These are phyloP conservation scores for Callimorpha dominula DNA, from an alignment of 2,888 invertebrate genomes.

Conservation along the genomic window DNA sequence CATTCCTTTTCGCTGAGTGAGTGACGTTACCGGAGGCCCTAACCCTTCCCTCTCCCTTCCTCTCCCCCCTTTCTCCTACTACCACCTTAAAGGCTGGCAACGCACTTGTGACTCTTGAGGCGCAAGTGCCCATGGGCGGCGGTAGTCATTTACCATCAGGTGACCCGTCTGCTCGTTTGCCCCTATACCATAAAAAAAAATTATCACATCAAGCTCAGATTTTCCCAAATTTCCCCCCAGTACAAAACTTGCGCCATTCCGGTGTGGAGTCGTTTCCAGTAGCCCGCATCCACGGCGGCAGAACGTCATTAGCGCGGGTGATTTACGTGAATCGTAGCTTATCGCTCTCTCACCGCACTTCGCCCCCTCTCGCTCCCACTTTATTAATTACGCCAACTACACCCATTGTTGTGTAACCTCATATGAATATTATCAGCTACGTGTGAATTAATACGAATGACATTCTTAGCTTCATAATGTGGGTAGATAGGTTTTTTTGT, in stretches of 20 bases:
- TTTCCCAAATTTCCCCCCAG: not conserved
- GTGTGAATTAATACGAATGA: conserved; percentile 11
- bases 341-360: conserved; percentile 63
- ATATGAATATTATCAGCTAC: conserved; percentile 22
- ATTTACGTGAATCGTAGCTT: conserved; percentile 68
- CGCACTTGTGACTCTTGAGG: too few relatives aligned
- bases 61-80: too few relatives aligned
- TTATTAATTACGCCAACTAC: conserved; percentile 68
- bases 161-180: too few relatives aligned
- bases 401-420: conserved; percentile 15
- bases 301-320: conserved; percentile 68
- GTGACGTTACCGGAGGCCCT: too few relatives aligned
- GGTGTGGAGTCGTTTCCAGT: conserved; percentile 29
- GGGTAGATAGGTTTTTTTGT: not conserved
- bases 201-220: not conserved
- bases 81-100: too few relatives aligned
- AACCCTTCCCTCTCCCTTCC: too few relatives aligned
- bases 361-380: conserved; percentile 39
- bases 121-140: too few relatives aligned
- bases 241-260: not conserved
- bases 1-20: too few relatives aligned
- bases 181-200: too few relatives aligned
- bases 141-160: too few relatives aligned
- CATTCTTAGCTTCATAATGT: conserved; percentile 8
- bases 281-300: conserved; percentile 22